Evolutionary conservation across 2,888 invertebrate species (phyloP), one percentile per base, ranked within the genome.

Genomic region (Nephrotoma guestfalica): DNA sequence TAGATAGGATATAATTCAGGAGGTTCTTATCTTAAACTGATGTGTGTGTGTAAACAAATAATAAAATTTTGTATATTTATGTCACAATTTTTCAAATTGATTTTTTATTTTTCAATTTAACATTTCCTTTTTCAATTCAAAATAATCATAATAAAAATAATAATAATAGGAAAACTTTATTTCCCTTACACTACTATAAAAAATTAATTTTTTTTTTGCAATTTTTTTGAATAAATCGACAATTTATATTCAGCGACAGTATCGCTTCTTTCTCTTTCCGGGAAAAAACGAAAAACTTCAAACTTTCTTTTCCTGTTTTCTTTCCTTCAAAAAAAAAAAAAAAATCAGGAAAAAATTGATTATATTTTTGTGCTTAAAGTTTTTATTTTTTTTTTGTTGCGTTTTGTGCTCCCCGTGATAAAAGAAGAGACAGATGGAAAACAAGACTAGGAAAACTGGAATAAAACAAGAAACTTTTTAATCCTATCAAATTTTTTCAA

Each of bases 401-500:
- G 40, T 40, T 83, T 83, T 30, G 9, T 71, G 30, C 71, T 71
- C 9, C 71, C 30, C 18, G 30, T 71, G 71, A 71, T 45, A 42
- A 86, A 45, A 41, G 15, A 84, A 40, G 57, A 47, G 47, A 83
- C 83, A 47, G 45, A 84, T 45, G 51, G 30, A 71, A 71, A 71
- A 57, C 51, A 57, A 15, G 51, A 15, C 51, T n/a, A 57, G 6
- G 15, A 15, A 57, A 6, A 57, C n/a, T 15, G 51, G 15, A 15
- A 57, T 57, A 57, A 57, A 57, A 83, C 6, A 6, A 86, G 2
- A 9, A 87, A 85, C 86, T 87, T 87, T 87, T 86, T 87, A 87
- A 87, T 87, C 87, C 87, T 86, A 43, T 87, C 86, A 86, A 87
- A 87, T 87, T 86, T 87, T 30, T 45, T 87, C 86, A 51, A 41